Percentiles rank a stretch among this genome's conserved stretches.
These are phyloP conservation scores for Ondatra zibethicus DNA, from an alignment of 2,113 vertebrate species.

Conservation along the genomic window DNA sequence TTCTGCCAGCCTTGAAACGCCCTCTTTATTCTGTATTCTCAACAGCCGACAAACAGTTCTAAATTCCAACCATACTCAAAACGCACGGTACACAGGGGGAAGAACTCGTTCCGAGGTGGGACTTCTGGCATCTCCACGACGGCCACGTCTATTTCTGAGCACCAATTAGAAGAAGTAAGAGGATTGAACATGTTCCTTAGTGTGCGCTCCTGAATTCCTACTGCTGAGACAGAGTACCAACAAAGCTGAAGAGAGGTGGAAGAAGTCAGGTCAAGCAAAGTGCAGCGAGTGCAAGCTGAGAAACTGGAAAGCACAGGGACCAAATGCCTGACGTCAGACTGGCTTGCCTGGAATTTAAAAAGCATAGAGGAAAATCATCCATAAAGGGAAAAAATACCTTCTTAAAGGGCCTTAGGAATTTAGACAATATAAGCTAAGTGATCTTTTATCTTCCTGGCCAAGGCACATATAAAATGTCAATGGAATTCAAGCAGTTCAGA, in stretches of 20 bases:
- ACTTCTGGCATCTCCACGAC: background rate
- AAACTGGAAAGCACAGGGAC: background rate
- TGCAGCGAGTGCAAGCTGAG: background rate
- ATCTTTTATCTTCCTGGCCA: background rate
- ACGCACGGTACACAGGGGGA: background rate
- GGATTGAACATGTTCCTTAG: background rate
- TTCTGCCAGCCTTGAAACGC: background rate
- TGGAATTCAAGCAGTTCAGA: background rate
- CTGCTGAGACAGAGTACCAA: background rate
- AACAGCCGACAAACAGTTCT: constrained; percentile 6
- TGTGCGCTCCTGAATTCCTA: background rate
- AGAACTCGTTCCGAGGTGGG: background rate
- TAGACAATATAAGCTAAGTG: background rate
- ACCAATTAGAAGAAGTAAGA: constrained; percentile 22
- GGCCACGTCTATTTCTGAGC: background rate
- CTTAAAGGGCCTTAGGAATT: background rate
- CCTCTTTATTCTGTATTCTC: background rate
- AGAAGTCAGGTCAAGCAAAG: background rate
- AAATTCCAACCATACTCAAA: background rate
- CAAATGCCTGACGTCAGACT: background rate
- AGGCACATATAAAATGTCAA: background rate
- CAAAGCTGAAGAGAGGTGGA: background rate
- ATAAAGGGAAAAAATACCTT: background rate
- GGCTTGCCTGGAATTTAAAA: background rate
- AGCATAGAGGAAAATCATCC: background rate